Percentiles rank a stretch among this genome's conserved stretches.
Evolutionary conservation across 2,888 invertebrate genomes (phyloP).

Genomic region (Morpho helenor): DNA sequence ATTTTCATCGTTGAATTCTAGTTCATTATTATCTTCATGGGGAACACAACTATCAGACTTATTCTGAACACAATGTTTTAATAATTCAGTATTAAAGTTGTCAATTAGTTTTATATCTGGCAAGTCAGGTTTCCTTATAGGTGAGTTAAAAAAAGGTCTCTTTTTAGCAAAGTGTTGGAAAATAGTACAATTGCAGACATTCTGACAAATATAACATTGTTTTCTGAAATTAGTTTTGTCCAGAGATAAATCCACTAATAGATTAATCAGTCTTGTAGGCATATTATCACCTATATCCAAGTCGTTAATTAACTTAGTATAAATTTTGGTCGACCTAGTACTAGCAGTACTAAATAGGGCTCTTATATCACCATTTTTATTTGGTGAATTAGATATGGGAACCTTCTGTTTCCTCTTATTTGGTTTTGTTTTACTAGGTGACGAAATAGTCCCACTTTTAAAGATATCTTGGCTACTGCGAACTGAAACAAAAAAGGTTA

Average conservation of each 20-base stretch:
- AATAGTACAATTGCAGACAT: constrained; percentile 59
- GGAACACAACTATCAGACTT: constrained; percentile 20
- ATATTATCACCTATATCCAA: constrained; percentile 56
- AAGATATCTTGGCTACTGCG: constrained; percentile 40
- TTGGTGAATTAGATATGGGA: constrained; percentile 43
- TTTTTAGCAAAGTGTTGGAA: constrained; percentile 37
- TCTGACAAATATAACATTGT: constrained; percentile 64
- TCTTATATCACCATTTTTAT: constrained; percentile 75
- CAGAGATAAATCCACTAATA: constrained; percentile 68
- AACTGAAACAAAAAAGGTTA: constrained; percentile 35
- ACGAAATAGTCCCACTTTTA: constrained; percentile 21
- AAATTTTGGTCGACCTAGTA: constrained; percentile 67
- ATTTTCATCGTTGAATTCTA: constrained; percentile 15
- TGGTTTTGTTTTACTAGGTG: constrained; percentile 39
- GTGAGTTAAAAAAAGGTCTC: constrained; percentile 27
- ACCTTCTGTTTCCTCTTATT: constrained; percentile 46
- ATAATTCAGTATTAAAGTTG: constrained; percentile 44
- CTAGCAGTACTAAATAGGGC: constrained; percentile 67
- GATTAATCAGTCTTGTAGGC: constrained; percentile 54
- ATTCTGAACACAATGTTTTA: constrained; percentile 40
- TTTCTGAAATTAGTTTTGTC: constrained; percentile 46
- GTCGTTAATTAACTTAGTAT: constrained; percentile 64
- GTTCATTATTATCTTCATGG: background rate
- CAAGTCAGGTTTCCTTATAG: constrained; percentile 39
- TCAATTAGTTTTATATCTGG: constrained; percentile 58